Evolutionary conservation across 2,113 vertebrate genomes (phyloP), one percentile per base, ranked within the genome.

Genomic region (Rynchops niger): DNA sequence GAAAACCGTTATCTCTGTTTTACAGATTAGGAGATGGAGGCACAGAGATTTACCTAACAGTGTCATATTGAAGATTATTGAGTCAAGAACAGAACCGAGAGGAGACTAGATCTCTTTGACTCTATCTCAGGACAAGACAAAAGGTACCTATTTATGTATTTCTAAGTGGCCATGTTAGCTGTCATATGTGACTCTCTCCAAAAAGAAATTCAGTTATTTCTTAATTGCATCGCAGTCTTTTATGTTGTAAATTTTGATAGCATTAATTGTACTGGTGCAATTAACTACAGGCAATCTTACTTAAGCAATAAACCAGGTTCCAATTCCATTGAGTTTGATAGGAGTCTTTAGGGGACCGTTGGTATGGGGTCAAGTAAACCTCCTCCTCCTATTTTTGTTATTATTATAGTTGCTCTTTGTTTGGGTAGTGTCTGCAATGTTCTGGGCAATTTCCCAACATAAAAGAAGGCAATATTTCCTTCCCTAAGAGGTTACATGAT

Each of bases 401-500:
- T 95, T 95, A 93, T 95, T 97, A 74, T 96, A 88, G 87, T 93
- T 95, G 53, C 84, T 94, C 71, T 73, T 89, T 95, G 89, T 96
- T 96, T 97, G 71, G 70, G 86, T 93, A 96, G 94, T 90, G 96
- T 87, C 95, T 94, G 95, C 96, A 96, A 96, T 12, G 96, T 96
- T 94, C 93, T 96, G 95, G 95, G 81, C 93, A 96, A 97, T 97
- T 97, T 97, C 95, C 94, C 93, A 95, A 96, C 97, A 94, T 96
- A 97, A 97, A 97, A 96, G 96, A 90, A 93, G 94, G 91, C 91
- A 97, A 96, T 91, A 96, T 97, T 96, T 94, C 97, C 96, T 97
- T 95, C 96, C 97, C 38, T 93, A 96, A 95, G 93, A 95, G 53
- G 94, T 96, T 97, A 95, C 93, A 92, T 85, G 95, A 91, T 93